Base-by-base conservation (phyloP, 2,113 vertebrate genomes). In the Pyrgilauda ruficollis region DNA sequence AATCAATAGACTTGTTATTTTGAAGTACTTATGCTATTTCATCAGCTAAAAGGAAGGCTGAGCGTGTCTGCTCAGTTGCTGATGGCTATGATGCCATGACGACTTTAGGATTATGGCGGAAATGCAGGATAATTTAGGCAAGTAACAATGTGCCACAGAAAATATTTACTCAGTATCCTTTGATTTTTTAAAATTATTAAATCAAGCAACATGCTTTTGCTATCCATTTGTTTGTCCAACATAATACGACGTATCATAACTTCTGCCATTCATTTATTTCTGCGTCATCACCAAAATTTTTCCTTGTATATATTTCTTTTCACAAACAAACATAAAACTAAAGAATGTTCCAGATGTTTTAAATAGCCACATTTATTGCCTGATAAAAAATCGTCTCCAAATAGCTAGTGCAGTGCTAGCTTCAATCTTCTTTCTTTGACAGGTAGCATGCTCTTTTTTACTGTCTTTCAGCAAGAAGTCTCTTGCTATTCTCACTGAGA, bases 211-310 rank as follows among this genome's bases (percentile, higher is more conserved):
- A 53, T 31, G 6, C 4, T 16, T 26, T 39, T 84, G 19, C 6
- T 66, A 28, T 81, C 11, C 12, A n/a, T 77, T 76, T 72, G 2
- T 84, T 91, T 87, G 22, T 39, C 37, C 3, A 4, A 35, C 10
- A 26, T 74, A 10, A 13, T 47, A 24, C 0, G 1, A 8, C 1
- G 0, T 33, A 49, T 72, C 43, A 24, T 28, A 11, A 61, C 7
- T 81, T 85, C 52, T 82, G 30, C 30, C 26, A 56, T 39, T 8
- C 33, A 19, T 68, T 93, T 47, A 43, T 61, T 87, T 68, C 13
- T 10, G 14, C 66, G 19, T 47, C 30, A 67, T 75, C 9, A 82
- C 12, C 78, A 72, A 26, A 69, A 39, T 49, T 84, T 78, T 5
- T 59, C 11, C 12, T 69, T 35, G 41, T 9, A 50, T 8, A 5